Percentiles rank a stretch among this genome's conserved stretches.
Conservation (phyloP, 2,797 vertebrate genomes). For the Poeciliopsis presidionis region DNA sequence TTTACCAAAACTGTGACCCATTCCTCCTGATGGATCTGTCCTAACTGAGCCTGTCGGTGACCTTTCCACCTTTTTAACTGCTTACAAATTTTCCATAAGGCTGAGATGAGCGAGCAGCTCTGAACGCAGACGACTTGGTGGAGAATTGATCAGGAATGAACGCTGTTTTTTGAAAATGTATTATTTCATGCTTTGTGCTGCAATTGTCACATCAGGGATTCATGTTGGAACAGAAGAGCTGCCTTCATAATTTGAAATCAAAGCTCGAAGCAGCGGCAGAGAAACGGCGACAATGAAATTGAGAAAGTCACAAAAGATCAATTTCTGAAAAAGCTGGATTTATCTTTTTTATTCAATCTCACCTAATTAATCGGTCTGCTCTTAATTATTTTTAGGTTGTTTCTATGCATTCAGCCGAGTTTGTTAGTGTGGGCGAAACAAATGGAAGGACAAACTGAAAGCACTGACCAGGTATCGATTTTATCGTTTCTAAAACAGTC, state of each 20-base stretch:
- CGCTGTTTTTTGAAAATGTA: background rate
- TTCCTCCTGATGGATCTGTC: background rate
- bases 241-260: background rate
- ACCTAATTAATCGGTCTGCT: background rate
- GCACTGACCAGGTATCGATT: background rate
- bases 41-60: background rate
- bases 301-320: background rate
- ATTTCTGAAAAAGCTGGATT: background rate
- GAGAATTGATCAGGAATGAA: background rate
- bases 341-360: background rate
- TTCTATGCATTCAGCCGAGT: background rate
- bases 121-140: background rate
- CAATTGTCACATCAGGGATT: background rate
- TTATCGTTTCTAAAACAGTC: background rate
- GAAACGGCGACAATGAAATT: background rate
- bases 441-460: too few species aligned
- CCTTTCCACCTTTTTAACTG: background rate
- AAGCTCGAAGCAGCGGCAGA: background rate
- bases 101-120: background rate
- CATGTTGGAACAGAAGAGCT: background rate
- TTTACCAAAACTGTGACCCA: background rate
- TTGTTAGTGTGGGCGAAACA: background rate
- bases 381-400: background rate
- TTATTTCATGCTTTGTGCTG: background rate
- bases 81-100: background rate